Conservation (phyloP, 2,888 invertebrate species). For the Heterodera filipjevi region DNA sequence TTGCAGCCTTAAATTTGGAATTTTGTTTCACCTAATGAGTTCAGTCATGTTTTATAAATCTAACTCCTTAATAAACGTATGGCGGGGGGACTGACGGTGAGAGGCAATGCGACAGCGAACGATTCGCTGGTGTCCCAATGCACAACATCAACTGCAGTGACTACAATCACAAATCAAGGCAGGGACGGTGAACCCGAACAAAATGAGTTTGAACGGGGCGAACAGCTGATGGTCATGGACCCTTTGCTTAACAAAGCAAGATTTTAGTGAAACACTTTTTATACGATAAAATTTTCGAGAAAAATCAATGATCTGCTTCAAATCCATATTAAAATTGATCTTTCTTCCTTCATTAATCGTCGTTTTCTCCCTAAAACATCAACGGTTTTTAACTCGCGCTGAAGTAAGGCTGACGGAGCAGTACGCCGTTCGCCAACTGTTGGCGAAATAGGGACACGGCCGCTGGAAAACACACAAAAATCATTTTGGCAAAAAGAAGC, state of each 20-base stretch:
- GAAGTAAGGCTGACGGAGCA: constrained; percentile 43
- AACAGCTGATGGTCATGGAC: constrained; percentile 29
- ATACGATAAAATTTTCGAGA: no score
- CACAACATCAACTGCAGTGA: constrained; percentile 14
- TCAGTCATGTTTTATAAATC: no score
- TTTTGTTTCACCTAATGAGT: no score
- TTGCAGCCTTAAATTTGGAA: no score
- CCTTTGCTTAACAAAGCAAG: constrained; percentile 29
- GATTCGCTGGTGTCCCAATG: constrained; percentile 26
- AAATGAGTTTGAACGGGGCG: neutral
- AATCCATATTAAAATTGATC: neutral
- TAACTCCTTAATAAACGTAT: neutral
- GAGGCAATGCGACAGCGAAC: constrained; percentile 2
- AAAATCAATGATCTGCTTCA: no score
- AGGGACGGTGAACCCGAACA: neutral
- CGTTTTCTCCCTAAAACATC: constrained; percentile 29
- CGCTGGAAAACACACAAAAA: neutral
- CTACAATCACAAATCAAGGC: neutral
- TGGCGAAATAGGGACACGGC: constrained; percentile 52
- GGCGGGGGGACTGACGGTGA: neutral
- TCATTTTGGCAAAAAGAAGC: neutral
- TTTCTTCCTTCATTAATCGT: neutral
- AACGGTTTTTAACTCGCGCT: constrained; percentile 54
- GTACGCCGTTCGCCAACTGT: constrained; percentile 28
- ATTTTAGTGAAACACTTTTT: no score